Conservation (phyloP, 2,113 vertebrate species). For the Dunckerocampus dactyliophorus region DNA sequence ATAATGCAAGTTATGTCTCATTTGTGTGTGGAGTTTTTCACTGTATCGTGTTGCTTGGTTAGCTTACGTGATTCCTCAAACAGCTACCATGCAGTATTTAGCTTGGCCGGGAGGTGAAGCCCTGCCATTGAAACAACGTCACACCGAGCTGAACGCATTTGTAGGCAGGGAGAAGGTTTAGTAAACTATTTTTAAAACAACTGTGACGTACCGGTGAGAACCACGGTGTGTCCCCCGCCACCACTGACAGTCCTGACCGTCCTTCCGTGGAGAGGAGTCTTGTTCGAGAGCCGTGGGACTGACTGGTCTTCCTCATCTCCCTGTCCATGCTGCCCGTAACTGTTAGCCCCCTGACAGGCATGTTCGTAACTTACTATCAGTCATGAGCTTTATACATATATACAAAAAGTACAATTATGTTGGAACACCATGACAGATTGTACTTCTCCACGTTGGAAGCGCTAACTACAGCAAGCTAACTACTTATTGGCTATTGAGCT, state of each 20-base stretch:
- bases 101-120: conserved; percentile 8
- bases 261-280: conserved; percentile 13
- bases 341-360: conserved; percentile 84
- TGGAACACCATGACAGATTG: no score
- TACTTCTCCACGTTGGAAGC: neutral
- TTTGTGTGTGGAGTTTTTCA: no score
- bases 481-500: conserved; percentile 1
- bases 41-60: no score
- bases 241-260: conserved; percentile 70
- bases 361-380: neutral
- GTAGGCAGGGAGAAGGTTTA: no score
- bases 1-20: no score
- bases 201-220: conserved; percentile 76
- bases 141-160: neutral
- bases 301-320: conserved; percentile 80
- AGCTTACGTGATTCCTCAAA: no score
- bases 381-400: neutral
- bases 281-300: conserved; percentile 63
- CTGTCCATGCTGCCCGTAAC: conserved; percentile 88
- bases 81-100: neutral
- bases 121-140: neutral
- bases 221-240: conserved; percentile 85
- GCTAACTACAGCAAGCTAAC: neutral
- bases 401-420: neutral
- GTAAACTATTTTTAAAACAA: neutral